Base-by-base conservation (phyloP, 2,888 invertebrate genomes). In the Agriopis marginaria region DNA sequence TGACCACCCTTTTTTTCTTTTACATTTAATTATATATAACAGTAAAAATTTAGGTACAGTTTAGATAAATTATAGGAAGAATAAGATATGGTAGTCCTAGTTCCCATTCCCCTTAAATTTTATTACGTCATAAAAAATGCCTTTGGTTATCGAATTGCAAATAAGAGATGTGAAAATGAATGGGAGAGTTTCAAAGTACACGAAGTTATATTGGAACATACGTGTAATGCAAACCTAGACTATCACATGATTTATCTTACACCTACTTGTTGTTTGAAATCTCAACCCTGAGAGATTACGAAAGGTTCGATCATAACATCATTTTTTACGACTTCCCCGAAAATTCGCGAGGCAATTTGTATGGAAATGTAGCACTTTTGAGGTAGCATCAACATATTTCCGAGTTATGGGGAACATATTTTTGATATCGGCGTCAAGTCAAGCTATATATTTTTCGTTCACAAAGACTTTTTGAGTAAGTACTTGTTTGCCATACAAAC, bases 301-400 rank as follows among this genome's bases (percentile, higher is more conserved):
- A 60, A 62, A 63, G 70, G 70, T 70, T 66, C 54, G 70, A 70
- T 66, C 58, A 66, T 70, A 70, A 66, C 66, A 70, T 66, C 45
- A 65, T 59, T 70, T 66, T 70, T 70, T 70, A 70, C 63, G 66
- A 63, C 53, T 66, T 70, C 59, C 63, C 54, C 62, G 39, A 66
- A 66, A 66, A 66, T 63, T 70, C 70, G 63, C 63, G 59, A 66
- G 32, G 59, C 70, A 66, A 70, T 70, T 70, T 70, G 63, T 70
- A 70, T 70, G 70, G 63, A 59, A 70, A 70, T 70, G 40, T 70
- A 63, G 53, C 63, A 66, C 70, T 70, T 60, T 66, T 63, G 59
- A 63, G 59, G 32, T 54, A 63, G 53, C 58, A 66, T 66, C 62
- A 63, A 66, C 70, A 66, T 66, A 70, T 55, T 66, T 50, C 56